Evolutionary conservation across 2,113 vertebrate species (phyloP).

Genomic region (Cricetomys ansorgei): DNA sequence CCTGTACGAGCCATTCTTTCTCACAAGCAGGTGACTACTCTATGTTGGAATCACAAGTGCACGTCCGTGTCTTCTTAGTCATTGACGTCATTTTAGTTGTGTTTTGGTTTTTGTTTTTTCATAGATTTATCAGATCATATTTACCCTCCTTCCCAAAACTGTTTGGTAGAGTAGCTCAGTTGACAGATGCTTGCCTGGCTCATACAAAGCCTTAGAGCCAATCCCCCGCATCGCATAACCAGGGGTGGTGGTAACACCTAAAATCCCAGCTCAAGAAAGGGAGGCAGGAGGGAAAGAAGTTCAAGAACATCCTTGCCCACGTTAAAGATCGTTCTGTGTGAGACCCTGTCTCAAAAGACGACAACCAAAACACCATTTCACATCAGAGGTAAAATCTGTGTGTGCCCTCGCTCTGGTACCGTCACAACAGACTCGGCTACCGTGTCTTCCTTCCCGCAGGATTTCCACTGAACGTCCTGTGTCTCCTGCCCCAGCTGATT

Average conservation of each 20-base stretch:
- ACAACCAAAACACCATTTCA: background rate
- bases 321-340: background rate
- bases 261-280: background rate
- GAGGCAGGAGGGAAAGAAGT: background rate
- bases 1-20: background rate
- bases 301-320: background rate
- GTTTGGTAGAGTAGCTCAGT: background rate
- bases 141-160: background rate
- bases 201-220: background rate
- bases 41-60: background rate
- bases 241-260: background rate
- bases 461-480: conserved; percentile 97
- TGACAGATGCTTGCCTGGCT: background rate
- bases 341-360: background rate
- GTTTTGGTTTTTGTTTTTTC: background rate
- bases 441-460: conserved; percentile 87
- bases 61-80: background rate
- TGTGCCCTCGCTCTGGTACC: background rate
- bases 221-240: background rate
- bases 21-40: background rate
- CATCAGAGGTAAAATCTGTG: background rate
- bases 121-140: background rate
- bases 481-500: conserved; percentile 97
- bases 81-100: background rate
- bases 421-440: background rate